Evolutionary conservation across 1,140 invertebrate species (phyloP), one percentile per base, ranked within the genome.

Genomic region (Drosophila murphyi): DNA sequence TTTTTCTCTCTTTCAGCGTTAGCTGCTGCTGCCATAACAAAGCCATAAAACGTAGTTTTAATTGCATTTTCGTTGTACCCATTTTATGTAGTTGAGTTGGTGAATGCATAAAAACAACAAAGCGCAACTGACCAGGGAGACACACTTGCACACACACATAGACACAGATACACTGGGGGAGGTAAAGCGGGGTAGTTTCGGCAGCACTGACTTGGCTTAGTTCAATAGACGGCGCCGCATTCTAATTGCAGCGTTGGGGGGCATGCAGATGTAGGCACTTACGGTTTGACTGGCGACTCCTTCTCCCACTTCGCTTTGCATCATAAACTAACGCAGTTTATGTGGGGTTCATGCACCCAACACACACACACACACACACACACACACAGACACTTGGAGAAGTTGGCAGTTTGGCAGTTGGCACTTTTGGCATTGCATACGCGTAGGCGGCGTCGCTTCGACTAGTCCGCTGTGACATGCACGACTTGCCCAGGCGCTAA

Each of bases 11-110:
- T 45, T 31, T 47, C 35, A 41, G 37, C 7, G 32, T 12, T 45
- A 37, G 51, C 62, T 65, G 61, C 74, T 72, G 73, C 82, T 83
- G 85, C 83, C 83, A 91, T 86, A 91, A 91, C 87, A 91, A 91
- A 91, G 88, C 88, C 88, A 91, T 91, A 91, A 91, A 91, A 91
- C 83, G 81, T 91, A 91, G 78, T 91, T 91, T 91, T 91, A 91
- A 91, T 91, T 91, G 88, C 88, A 86, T 91, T 91, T 91, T 91
- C 88, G 88, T 91, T 91, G 83, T 88, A 78, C 88, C 82, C 82
- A 86, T 88, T 91, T 91, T 89, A 88, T 85, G 80, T 83, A 91
- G 88, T 91, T 88, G 74, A 80, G 75, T 75, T 70, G 75, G 73
- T 59, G 81, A 76, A 81, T 90, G 76, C 79, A 87, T 82, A 78